phyloP scores from a whole-genome alignment of 2,113 vertebrate genomes.

The Dasyornis broadbenti region DNA sequence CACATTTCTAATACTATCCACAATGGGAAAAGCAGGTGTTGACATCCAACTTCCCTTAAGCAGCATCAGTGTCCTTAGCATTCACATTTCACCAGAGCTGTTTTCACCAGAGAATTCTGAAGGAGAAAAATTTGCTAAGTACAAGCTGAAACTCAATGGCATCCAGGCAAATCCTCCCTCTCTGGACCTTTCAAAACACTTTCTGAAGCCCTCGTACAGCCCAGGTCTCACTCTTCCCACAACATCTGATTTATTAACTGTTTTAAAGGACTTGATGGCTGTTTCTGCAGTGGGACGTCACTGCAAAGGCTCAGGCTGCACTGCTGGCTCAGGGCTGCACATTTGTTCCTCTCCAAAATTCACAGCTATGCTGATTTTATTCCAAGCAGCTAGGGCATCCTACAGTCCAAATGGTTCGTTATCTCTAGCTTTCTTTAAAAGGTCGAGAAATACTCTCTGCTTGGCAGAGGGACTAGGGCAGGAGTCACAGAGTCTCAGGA shows the following conservation, averaged over 20 bases:
- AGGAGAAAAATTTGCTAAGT: background rate
- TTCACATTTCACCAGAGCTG: background rate
- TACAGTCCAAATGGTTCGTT: background rate
- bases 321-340: background rate
- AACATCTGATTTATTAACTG: conserved; percentile 31
- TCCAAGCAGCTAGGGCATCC: conserved; percentile 38
- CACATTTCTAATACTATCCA: rapidly evolving
- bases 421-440: conserved; percentile 49
- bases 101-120: background rate
- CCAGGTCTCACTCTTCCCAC: background rate
- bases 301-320: background rate
- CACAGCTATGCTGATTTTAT: background rate
- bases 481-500: background rate
- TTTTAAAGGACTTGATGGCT: background rate
- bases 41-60: background rate
- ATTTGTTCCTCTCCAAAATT: conserved; percentile 30
- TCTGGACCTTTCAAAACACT: background rate
- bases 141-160: background rate
- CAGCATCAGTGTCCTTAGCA: background rate
- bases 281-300: background rate
- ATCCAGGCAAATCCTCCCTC: background rate
- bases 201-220: background rate
- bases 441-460: conserved; percentile 38
- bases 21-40: background rate
- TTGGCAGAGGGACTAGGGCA: background rate